Evolutionary conservation across 2,797 vertebrate genomes (phyloP).

Genomic region (Scomberomorus guttatus): DNA sequence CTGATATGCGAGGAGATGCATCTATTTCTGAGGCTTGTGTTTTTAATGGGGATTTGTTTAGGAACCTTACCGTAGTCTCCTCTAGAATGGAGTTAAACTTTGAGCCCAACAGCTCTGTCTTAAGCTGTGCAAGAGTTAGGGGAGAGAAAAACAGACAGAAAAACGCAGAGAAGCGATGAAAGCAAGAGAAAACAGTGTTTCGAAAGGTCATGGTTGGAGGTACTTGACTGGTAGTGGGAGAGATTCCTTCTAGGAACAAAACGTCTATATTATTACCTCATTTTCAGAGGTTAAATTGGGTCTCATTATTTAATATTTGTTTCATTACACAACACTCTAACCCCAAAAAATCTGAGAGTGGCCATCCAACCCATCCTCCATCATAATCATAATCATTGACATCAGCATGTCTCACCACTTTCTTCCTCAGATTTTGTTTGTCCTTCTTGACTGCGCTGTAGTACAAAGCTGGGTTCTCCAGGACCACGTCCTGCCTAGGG

Average conservation of each 20-base stretch:
- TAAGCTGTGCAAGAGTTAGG: conserved; percentile 90
- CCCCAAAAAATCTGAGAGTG: conserved; percentile 73
- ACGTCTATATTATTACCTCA: conserved; percentile 13
- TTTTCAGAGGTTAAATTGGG: conserved; percentile 66
- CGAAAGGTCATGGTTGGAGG: conserved; percentile 77
- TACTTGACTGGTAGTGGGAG: conserved; percentile 67
- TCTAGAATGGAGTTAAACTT: conserved; percentile 93
- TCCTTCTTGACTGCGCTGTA: conserved; percentile 93
- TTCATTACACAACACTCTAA: conserved; percentile 61
- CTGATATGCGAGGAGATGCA: conserved; percentile 74
- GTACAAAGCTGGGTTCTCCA: conserved; percentile 92
- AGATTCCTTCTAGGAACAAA: conserved; percentile 46
- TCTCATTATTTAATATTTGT: conserved; percentile 42
- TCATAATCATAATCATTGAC: conserved; percentile 74
- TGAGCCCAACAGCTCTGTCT: conserved; percentile 92
- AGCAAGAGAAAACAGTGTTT: conserved; percentile 85
- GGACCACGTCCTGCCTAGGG: conserved; percentile 92
- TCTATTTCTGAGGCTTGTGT: conserved; percentile 72
- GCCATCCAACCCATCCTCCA: conserved; percentile 70
- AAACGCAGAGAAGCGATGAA: conserved; percentile 89
- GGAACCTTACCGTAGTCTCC: conserved; percentile 90
- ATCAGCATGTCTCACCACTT: conserved; percentile 89
- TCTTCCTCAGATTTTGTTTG: conserved; percentile 92
- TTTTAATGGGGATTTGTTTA: conserved; percentile 72
- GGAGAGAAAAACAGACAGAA: conserved; percentile 87